A percentile compares a stretch with the other conserved stretches of the same genome.
These are phyloP conservation scores for Sceliomorpha sp. DNA, from an alignment of 2,888 invertebrate species.

Conservation along the genomic window DNA sequence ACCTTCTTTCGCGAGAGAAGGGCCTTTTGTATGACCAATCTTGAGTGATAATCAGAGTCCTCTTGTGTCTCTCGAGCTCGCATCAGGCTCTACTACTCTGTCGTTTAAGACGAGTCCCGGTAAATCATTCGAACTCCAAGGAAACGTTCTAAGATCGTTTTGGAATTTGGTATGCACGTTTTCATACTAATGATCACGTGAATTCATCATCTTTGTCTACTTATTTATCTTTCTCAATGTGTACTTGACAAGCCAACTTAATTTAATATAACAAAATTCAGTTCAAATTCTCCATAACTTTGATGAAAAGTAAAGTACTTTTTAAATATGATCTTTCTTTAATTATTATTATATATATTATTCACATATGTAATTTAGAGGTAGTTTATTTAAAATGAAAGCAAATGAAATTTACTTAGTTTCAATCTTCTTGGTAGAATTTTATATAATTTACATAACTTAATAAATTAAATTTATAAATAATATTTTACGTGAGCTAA, in stretches of 20 bases:
- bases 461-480: too few species aligned
- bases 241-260: conserved; percentile 69
- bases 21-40: conserved; percentile 74
- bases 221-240: conserved; percentile 63
- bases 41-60: conserved; percentile 77
- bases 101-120: conserved; percentile 74
- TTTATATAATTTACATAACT: too few species aligned
- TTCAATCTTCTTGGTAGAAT: too few species aligned
- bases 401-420: too few species aligned
- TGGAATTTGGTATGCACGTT: conserved; percentile 72
- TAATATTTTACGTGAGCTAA: too few species aligned
- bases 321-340: too few species aligned
- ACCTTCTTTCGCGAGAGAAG: conserved; percentile 62
- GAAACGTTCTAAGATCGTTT: conserved; percentile 68
- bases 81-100: conserved; percentile 64
- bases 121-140: conserved; percentile 76
- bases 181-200: conserved; percentile 60
- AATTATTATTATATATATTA: too few species aligned
- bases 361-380: too few species aligned
- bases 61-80: conserved; percentile 71
- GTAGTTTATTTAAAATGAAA: too few species aligned
- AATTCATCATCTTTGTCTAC: conserved; percentile 57
- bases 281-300: too few species aligned
- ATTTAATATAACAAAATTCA: too few species aligned
- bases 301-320: too few species aligned